Evolutionary conservation across 2,888 invertebrate genomes (phyloP).

Genomic region (Volucella inanis): DNA sequence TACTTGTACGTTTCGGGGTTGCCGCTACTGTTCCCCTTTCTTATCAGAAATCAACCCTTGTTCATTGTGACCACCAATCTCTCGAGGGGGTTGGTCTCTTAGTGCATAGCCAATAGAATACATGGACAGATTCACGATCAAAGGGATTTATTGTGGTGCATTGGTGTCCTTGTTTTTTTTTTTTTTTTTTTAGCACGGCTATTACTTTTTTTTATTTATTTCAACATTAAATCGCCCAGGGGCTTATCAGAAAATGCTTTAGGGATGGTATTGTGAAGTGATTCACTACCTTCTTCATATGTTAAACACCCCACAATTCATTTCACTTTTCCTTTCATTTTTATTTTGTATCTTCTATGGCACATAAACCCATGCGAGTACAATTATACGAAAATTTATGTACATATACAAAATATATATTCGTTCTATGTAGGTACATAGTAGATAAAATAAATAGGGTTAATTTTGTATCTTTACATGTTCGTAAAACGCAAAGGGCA

Average conservation of each 20-base stretch:
- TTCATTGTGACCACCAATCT: constrained; percentile 72
- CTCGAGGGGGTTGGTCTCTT: constrained; percentile 81
- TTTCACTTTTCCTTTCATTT: constrained; percentile 50
- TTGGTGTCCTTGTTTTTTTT: constrained; percentile 60
- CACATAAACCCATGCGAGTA: no score
- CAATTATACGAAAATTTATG: constrained; percentile 4
- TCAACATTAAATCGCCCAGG: constrained; percentile 73
- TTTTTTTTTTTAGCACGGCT: constrained; percentile 55
- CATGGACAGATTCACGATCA: constrained; percentile 77
- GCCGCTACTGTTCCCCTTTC: constrained; percentile 33
- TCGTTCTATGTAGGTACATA: not conserved
- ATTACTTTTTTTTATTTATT: constrained; percentile 65
- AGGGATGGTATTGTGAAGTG: constrained; percentile 75
- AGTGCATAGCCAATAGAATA: constrained; percentile 76
- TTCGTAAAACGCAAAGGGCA: constrained; percentile 47
- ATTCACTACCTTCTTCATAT: constrained; percentile 55
- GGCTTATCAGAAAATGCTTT: constrained; percentile 77
- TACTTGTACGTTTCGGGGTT: constrained; percentile 52
- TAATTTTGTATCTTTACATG: constrained; percentile 56
- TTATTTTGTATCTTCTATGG: constrained; percentile 11
- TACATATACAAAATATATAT: constrained; percentile 31
- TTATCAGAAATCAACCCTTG: constrained; percentile 67
- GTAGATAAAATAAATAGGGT: constrained; percentile 36
- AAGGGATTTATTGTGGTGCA: constrained; percentile 76
- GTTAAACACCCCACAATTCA: constrained; percentile 64